Conservation (phyloP, 1,140 invertebrate genomes). For the Panagrolaimus sp. region DNA sequence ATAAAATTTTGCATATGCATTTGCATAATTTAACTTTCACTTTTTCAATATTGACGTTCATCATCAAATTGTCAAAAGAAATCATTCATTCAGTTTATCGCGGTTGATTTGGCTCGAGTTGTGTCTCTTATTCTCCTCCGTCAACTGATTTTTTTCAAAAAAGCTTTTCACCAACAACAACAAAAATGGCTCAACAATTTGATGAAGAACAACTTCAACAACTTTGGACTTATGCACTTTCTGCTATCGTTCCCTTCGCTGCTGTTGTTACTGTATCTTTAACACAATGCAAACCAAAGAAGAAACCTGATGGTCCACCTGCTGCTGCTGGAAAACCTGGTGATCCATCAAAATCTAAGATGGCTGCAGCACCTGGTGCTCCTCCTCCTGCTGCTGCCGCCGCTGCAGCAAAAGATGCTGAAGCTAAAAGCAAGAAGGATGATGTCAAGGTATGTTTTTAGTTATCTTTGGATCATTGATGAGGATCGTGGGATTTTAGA, state of each 20-base stretch:
- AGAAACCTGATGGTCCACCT: not conserved
- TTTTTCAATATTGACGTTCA: too few species aligned
- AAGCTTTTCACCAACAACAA: too few species aligned
- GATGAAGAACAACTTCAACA: not conserved
- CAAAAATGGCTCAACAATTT: not conserved
- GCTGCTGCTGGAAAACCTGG: not conserved
- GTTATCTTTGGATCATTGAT: not conserved
- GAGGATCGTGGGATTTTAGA: not conserved
- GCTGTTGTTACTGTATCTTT: not conserved
- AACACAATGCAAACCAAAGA: slow-evolving; percentile 11
- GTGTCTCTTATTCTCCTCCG: too few species aligned
- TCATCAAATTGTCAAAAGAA: too few species aligned
- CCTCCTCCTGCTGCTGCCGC: not conserved
- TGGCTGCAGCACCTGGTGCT: not conserved
- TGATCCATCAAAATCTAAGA: not conserved
- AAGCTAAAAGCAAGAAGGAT: not conserved
- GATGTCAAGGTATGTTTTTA: not conserved
- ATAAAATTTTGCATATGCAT: too few species aligned
- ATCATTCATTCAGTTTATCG: too few species aligned
- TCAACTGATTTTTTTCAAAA: too few species aligned
- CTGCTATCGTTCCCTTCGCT: not conserved
- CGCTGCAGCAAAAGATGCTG: too few species aligned
- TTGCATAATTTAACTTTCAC: too few species aligned
- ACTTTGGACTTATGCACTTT: not conserved
- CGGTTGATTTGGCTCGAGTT: too few species aligned